A percentile compares a stretch with the other conserved stretches of the same genome.
Conservation (phyloP, 2,113 vertebrate species). For the Cyprinus carpio region DNA sequence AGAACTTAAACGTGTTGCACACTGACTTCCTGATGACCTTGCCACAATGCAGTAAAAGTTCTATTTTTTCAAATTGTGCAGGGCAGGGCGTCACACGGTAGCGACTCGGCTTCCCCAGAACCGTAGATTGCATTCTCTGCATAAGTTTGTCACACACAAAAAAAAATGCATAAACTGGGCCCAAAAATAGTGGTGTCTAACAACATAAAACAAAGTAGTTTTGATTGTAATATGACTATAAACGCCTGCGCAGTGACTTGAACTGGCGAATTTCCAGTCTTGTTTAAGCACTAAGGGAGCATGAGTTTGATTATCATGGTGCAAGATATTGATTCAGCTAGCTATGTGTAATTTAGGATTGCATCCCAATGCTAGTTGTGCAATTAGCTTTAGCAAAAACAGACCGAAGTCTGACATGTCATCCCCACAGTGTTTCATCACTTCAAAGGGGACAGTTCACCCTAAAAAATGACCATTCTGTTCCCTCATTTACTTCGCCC, state of each 20-base stretch:
- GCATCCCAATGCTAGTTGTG: too few relatives aligned
- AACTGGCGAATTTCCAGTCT: not conserved
- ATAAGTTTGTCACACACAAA: not conserved
- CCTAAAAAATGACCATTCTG: too few relatives aligned
- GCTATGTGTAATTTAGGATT: too few relatives aligned
- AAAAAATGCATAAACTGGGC: not conserved
- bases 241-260: not conserved
- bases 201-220: not conserved
- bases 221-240: not conserved
- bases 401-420: too few relatives aligned
- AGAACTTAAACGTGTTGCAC: not conserved
- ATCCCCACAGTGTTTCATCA: too few relatives aligned
- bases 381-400: too few relatives aligned
- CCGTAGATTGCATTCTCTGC: not conserved
- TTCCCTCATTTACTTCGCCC: too few relatives aligned
- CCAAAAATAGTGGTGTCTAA: too few relatives aligned
- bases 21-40: conserved; percentile 22
- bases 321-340: too few relatives aligned
- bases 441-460: too few relatives aligned
- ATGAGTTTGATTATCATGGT: too few relatives aligned
- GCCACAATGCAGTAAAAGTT: conserved; percentile 29
- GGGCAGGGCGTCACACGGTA: not conserved
- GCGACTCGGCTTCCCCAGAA: not conserved
- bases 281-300: too few relatives aligned
- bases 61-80: not conserved